Percentiles rank a stretch among this genome's conserved stretches.
Evolutionary conservation across 2,888 invertebrate genomes (phyloP).

Genomic region (Tuberolachnus salignus): DNA sequence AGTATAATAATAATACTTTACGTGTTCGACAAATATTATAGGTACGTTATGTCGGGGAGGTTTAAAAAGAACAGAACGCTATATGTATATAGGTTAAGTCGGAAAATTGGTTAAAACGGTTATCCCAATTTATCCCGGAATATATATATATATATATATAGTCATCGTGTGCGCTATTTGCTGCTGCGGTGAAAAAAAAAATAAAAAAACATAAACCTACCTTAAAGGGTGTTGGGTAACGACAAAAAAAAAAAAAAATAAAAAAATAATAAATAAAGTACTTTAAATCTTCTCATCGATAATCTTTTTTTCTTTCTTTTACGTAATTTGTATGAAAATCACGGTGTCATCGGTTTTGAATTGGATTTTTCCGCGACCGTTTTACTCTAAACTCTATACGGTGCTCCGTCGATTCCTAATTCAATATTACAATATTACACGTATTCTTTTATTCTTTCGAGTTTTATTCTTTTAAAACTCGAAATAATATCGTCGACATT

Average conservation of each 20-base stretch:
- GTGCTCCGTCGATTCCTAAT: no score
- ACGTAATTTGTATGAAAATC: neutral
- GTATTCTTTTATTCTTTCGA: no score
- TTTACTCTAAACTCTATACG: neutral
- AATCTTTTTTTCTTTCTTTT: constrained; percentile 7
- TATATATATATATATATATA: no score
- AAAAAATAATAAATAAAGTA: neutral
- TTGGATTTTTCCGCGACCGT: neutral
- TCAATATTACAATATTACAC: no score
- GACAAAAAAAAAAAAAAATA: no score
- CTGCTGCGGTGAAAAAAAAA: neutral
- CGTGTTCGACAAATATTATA: constrained; percentile 9
- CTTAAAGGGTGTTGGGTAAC: no score
- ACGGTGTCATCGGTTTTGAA: neutral
- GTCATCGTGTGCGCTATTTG: neutral
- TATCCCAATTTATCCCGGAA: constrained; percentile 30
- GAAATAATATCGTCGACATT: no score
- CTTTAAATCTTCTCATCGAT: constrained; percentile 10
- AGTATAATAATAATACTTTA: neutral
- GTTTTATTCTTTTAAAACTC: no score
- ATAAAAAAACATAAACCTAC: no score
- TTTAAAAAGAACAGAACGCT: neutral
- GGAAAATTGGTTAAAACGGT: constrained; percentile 10
- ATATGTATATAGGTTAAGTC: neutral
- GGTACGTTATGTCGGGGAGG: neutral